phyloP scores from a whole-genome alignment of 2,113 vertebrate genomes.

The Anthoscopus minutus region DNA sequence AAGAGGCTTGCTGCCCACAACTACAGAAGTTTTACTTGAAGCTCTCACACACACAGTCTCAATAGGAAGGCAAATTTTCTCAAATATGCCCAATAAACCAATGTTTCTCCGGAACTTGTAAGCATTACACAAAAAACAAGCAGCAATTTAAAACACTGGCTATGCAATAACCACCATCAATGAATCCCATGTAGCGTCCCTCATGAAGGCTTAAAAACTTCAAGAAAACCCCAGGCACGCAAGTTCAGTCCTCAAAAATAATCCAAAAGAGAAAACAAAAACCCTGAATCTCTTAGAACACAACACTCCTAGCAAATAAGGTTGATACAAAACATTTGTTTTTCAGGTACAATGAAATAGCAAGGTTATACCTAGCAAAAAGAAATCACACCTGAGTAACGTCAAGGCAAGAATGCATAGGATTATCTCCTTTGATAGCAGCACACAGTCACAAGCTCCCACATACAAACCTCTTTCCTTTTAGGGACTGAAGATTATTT shows the following conservation, averaged over 20 bases:
- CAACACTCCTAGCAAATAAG: background rate
- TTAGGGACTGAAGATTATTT: background rate
- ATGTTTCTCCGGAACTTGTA: background rate
- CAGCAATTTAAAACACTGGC: background rate
- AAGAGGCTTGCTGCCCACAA: background rate
- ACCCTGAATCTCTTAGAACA: background rate
- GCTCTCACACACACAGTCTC: background rate
- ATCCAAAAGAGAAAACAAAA: background rate
- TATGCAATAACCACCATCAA: background rate
- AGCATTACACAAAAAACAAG: background rate
- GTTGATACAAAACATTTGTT: background rate
- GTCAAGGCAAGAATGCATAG: background rate
- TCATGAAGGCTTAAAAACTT: background rate
- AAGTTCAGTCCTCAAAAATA: background rate
- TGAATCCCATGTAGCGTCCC: background rate
- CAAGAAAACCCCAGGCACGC: background rate
- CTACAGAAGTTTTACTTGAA: background rate
- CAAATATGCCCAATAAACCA: background rate
- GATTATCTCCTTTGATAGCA: background rate
- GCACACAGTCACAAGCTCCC: background rate
- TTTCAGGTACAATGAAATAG: background rate
- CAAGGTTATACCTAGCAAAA: background rate
- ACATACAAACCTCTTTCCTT: background rate
- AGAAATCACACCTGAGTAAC: background rate
- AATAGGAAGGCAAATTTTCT: background rate